Evolutionary conservation across 2,888 invertebrate species (phyloP), one percentile per base, ranked within the genome.

Genomic region (Napeogenes inachia): DNA sequence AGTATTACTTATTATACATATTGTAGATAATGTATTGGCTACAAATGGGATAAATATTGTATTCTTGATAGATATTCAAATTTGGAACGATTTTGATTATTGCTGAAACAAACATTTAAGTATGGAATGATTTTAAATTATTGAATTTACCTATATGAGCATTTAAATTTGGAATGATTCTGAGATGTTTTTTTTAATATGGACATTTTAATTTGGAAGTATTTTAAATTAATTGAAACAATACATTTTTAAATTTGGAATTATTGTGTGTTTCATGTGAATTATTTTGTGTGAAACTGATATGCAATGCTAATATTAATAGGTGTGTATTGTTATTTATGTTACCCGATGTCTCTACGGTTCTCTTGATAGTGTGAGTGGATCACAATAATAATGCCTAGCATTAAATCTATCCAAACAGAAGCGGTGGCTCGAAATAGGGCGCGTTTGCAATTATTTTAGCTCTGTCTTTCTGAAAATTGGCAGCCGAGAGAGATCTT

Each of bases 401-500:
- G 84, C 87, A 84, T 85, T 84, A 84, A 87, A 84, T 81, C 80
- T 84, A 86, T 85, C 84, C 82, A 79, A 85, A 85, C 81, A 81
- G 81, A 80, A 81, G 79, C 82, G 74, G 74, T 79, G 72, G 77
- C 87, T 85, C 81, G 82, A 89, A 89, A 90, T 89, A 89, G 89
- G 89, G 85, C 89, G 83, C 81, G 85, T 87, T 87, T 88, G 87
- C 81, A 89, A 89, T 90, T 89, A 90, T 90, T 90, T 89, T 88
- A 87, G 89, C 81, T 84, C 86, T 85, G 89, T 89, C 90, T 90
- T 90, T 90, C 88, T 88, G 89, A 89, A 90, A 89, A 89, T 90
- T 90, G 90, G 90, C 89, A 90, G 85, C 84, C 77, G 87, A 82
- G 84, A 84, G 83, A 82, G 86, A 87, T 85, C 86, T 87, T 86